Evolutionary conservation across 2,888 invertebrate species (phyloP), one percentile per base, ranked within the genome.

Genomic region (Cephus pulcher): DNA sequence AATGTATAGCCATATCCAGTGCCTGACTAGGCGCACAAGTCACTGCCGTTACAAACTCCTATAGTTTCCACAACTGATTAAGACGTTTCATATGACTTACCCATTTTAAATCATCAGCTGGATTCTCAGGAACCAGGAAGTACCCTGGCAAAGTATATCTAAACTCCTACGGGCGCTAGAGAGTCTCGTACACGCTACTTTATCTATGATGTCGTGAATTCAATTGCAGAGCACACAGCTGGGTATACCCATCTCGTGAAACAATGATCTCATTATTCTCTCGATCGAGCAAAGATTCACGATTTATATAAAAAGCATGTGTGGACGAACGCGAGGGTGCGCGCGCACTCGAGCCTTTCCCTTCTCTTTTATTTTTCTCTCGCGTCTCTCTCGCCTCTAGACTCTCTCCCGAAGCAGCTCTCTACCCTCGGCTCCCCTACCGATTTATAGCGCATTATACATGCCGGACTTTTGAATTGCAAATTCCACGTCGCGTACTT

Each of bases 181-280:
- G 56, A 56, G 56, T 56, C 15, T 56, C 56, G 56, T 56, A 56
- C 9, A 56, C 23, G 56, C 56, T 23, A 56, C 23, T 56, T 56
- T 56, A 23, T 56, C 56, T 56, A 56, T 23, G 56, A 56, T 9
- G 56, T 56, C 56, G 56, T 56, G 56, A 23, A 56, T 23, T 56
- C 56, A 56, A 23, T 23, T 56, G 23, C 23, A 23, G 23, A 23
- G 56, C 56, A 11, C 33, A 71, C 71, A 81, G 79, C 82, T 83
- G 70, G 82, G 75, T 73, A 76, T 78, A 76, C 79, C 79, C 81
- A 76, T 83, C 83, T 77, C 77, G 78, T 80, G 79, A 81, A 87
- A 87, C 87, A 89, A 88, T 86, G 88, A 87, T 87, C 86, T 89
- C 87, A 86, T 88, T 88, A 88, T 87, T 88, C 86, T 84, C 84